Conservation (phyloP, 2,113 vertebrate species). For the Sula dactylatra region DNA sequence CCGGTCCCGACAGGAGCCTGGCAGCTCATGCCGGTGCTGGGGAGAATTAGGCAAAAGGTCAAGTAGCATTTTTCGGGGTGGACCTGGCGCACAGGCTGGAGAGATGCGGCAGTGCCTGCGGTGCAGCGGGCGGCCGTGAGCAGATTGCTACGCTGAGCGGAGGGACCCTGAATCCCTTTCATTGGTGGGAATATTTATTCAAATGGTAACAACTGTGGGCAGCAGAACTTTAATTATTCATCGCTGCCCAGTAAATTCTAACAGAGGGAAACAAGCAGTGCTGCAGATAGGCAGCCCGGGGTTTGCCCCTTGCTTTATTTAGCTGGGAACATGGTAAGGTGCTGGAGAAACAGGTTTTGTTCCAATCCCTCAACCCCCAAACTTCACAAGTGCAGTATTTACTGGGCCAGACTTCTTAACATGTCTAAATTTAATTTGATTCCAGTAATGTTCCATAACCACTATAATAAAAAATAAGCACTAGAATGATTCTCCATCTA, state of each 20-base stretch:
- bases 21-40: background rate
- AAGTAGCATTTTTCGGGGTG: background rate
- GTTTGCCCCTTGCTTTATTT: slow-evolving; percentile 58
- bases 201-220: slow-evolving; percentile 16
- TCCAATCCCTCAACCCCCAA: slow-evolving; percentile 52
- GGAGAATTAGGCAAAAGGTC: background rate
- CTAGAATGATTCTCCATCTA: slow-evolving; percentile 36
- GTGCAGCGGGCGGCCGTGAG: rapidly evolving
- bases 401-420: slow-evolving; percentile 56
- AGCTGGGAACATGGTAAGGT: slow-evolving; percentile 58
- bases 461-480: slow-evolving; percentile 51
- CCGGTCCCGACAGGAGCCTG: background rate
- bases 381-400: slow-evolving; percentile 62
- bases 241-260: slow-evolving; percentile 21
- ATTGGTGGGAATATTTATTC: background rate
- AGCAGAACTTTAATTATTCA: slow-evolving; percentile 63
- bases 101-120: background rate
- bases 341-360: slow-evolving; percentile 47
- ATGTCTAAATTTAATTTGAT: slow-evolving; percentile 65
- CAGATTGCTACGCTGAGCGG: background rate
- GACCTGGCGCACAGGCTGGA: rapidly evolving
- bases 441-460: slow-evolving; percentile 55
- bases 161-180: background rate
- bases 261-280: background rate
- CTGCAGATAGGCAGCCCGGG: background rate